Base-by-base conservation (phyloP, 2,888 invertebrate genomes). In the Bombyx huttoni region DNA sequence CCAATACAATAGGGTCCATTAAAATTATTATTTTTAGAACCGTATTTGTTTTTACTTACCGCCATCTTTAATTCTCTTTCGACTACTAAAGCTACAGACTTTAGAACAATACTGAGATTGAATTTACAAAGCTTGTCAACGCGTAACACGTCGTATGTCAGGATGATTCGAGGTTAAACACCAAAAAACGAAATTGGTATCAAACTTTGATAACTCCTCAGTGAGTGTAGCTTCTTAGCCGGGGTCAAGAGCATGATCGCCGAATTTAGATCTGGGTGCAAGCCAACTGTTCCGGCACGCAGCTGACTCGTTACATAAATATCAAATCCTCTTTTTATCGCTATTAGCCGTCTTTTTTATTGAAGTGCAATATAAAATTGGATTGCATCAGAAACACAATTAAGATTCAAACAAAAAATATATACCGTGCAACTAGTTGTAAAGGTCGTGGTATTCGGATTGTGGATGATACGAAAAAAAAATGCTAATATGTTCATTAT, bases 261-360 rank as follows among this genome's bases (percentile, higher is more conserved):
- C 77, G 58, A 67, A 81, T 80, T 75, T 85, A 84, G 81, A 82
- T 68, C 81, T 85, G 85, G 84, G 78, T 59, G 56, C 58, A 58
- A 65, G 85, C 84, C 85, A 85, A 81, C 60, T 64, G 73, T 76
- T 75, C 75, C 77, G 73, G 63, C 61, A 61, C 60, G 56, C 56
- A 52, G 51, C 60, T 49, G 56, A 60, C 61, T 58, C 64, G 67
- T 68, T 60, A 64, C 61, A 68, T 65, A 65, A 64, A 67, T 69
- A 55, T 54, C 71, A 65, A 64, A 64, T 63, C 62, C 58, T 57
- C 59, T 64, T 68, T 73, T 70, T 61, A 66, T 63, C 68, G 56
- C 62, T 63, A 60, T 60, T 63, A 57, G 54, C 54, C 13, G 49
- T 55, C 55, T 55, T 58, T 52, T 34, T 35, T 52, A 51, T 56